phyloP scores from a whole-genome alignment of 2,113 vertebrate species.

The Tamias sibiricus region DNA sequence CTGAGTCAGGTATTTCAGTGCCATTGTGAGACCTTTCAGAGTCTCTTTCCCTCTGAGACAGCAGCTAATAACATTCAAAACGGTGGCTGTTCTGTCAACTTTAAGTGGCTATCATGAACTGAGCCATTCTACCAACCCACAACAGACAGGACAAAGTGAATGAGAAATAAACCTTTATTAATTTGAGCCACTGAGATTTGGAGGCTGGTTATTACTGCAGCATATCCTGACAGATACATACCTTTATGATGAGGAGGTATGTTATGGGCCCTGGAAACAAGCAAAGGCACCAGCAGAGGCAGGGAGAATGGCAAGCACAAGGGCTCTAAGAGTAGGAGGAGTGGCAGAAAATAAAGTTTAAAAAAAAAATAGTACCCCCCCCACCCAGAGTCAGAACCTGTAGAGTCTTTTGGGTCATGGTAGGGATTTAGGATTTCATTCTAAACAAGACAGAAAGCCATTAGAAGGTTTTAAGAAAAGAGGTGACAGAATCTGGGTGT shows the following conservation, averaged over 20 bases:
- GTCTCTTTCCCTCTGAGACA: not conserved
- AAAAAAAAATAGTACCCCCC: not conserved
- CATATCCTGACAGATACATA: not conserved
- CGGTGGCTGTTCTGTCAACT: not conserved
- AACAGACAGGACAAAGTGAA: not conserved
- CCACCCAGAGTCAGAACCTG: not conserved
- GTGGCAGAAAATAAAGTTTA: not conserved
- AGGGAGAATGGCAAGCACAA: not conserved
- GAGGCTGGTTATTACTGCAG: not conserved
- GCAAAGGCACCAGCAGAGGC: not conserved
- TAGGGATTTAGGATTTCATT: constrained; percentile 2
- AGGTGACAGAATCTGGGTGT: not conserved
- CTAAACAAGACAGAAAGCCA: not conserved
- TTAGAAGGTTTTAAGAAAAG: not conserved
- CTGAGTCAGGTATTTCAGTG: not conserved
- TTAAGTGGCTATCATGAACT: not conserved
- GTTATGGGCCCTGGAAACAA: not conserved
- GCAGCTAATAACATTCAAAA: not conserved
- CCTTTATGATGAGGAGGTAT: not conserved
- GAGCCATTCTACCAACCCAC: not conserved
- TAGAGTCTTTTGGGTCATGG: not conserved
- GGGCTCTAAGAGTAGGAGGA: not conserved
- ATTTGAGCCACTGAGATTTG: not conserved
- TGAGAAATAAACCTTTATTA: not conserved
- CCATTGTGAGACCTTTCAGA: not conserved